Base-by-base conservation (phyloP, 2,797 vertebrate genomes). In the Myotis planiceps region DNA sequence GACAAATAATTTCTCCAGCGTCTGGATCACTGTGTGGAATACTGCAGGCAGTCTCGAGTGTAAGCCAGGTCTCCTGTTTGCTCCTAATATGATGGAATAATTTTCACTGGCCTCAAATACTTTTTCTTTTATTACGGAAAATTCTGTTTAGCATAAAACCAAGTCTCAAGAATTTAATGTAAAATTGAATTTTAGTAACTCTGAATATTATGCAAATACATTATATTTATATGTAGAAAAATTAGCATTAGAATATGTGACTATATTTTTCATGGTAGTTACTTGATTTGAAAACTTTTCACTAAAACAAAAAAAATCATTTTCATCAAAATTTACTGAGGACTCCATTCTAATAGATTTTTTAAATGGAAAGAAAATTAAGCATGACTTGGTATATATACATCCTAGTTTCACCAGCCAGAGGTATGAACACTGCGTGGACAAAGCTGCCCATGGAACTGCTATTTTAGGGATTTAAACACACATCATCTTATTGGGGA, bases 251-350 rank as follows among this genome's bases (percentile, higher is more conserved):
- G 32, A 9, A 39, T 51, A 92, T 19, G 1, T 79, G 60, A 81
- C 16, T 72, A 66, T 42, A 66, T 66, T 72, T 72, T 58, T 89
- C 25, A 83, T 37, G 66, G 71, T 66, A 69, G 76, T n/a, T 45
- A 87, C 29, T 83, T 60, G 23, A 92, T 39, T 47, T 75, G 23
- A 86, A 49, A 47, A 87, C 2, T 37, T 39, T 49, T 71, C 19
- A 85, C 4, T 66, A 32, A 58, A 82, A 32, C 58, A 60, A 60
- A 60, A 58, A 58, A 58, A 27, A 58, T 60, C 1, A 3, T 76
- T 93, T 90, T 69, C 15, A 86, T 71, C 23, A 74, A 51, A 90
- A 94, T 39, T 32, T 51, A 84, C n/a, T 74, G n/a, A 97, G 72
- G 66, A 60, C 32, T 68, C 15, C 58, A 65, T n/a, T 75, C 18